Percentiles rank a stretch among this genome's conserved stretches.
phyloP scores from a whole-genome alignment of 92 coral and sea anemone species.

The Muricea muricata region DNA sequence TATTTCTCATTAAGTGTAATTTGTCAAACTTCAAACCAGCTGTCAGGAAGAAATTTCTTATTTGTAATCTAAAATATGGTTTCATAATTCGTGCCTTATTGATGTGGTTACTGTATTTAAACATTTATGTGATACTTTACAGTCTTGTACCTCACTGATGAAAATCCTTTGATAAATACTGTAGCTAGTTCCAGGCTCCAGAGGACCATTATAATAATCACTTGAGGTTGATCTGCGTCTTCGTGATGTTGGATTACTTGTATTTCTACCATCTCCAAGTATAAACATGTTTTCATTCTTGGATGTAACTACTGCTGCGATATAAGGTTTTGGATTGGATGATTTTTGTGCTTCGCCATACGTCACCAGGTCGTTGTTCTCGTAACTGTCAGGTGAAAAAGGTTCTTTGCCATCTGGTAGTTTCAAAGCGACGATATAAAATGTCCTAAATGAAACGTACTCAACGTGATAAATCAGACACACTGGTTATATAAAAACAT shows the following conservation, averaged over 20 bases:
- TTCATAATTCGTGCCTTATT: no score
- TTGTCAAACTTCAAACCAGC: no score
- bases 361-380: neutral
- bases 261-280: neutral
- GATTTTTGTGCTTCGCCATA: neutral
- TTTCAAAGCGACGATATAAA: neutral
- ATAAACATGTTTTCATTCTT: neutral
- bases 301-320: neutral
- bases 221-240: neutral
- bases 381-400: neutral
- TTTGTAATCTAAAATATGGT: no score
- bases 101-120: neutral
- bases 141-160: neutral
- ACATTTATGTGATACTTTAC: no score
- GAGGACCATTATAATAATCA: neutral
- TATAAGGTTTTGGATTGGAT: neutral
- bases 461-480: no score
- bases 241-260: neutral
- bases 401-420: neutral
- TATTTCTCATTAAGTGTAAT: neutral
- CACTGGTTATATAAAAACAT: no score
- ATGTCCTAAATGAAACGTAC: no score
- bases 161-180: neutral
- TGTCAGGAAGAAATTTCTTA: no score
- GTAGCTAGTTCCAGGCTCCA: neutral